A percentile compares a stretch with the other conserved stretches of the same genome.
These are phyloP conservation scores for Steinernema carpocapsae DNA, from an alignment of 2,888 invertebrate species.

Conservation along the genomic window DNA sequence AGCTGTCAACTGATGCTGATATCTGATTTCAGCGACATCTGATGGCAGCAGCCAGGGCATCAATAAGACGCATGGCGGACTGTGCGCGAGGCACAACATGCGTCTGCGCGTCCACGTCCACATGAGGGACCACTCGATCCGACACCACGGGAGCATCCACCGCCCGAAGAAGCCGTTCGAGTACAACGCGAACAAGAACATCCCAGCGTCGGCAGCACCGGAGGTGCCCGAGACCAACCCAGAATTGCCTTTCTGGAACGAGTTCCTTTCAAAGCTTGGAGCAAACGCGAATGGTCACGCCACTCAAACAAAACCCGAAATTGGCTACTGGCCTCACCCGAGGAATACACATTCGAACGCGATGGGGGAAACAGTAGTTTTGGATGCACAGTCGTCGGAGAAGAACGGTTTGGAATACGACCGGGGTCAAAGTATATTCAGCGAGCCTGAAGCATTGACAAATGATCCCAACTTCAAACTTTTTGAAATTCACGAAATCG, in stretches of 20 bases:
- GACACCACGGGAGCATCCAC: conserved; percentile 5
- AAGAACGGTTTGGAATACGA: conserved; percentile 22
- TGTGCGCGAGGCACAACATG: conserved; percentile 31
- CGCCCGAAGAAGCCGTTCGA: conserved; percentile 18
- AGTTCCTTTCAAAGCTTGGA: conserved; percentile 13
- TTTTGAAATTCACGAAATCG: conserved; percentile 30
- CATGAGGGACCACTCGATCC: conserved; percentile 24
- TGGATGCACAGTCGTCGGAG: background rate
- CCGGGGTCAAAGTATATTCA: conserved; percentile 13
- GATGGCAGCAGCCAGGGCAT: conserved; percentile 33
- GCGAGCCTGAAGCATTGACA: conserved; percentile 3
- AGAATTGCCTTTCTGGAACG: conserved; percentile 26
- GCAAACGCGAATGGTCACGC: background rate
- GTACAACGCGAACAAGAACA: conserved; percentile 14
- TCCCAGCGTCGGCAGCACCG: background rate
- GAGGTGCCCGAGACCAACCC: background rate
- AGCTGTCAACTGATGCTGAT: conserved; percentile 29
- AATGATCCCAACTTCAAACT: conserved; percentile 28
- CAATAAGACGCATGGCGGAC: conserved; percentile 31
- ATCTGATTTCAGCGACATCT: conserved; percentile 34
- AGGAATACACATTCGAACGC: conserved; percentile 24
- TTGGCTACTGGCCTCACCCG: conserved; percentile 25
- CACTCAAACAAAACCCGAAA: conserved; percentile 11
- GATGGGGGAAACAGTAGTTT: background rate
- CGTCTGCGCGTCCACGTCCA: conserved; percentile 25